Evolutionary conservation across 2,797 vertebrate genomes (phyloP).

Genomic region (Micrastur ruficollis): DNA sequence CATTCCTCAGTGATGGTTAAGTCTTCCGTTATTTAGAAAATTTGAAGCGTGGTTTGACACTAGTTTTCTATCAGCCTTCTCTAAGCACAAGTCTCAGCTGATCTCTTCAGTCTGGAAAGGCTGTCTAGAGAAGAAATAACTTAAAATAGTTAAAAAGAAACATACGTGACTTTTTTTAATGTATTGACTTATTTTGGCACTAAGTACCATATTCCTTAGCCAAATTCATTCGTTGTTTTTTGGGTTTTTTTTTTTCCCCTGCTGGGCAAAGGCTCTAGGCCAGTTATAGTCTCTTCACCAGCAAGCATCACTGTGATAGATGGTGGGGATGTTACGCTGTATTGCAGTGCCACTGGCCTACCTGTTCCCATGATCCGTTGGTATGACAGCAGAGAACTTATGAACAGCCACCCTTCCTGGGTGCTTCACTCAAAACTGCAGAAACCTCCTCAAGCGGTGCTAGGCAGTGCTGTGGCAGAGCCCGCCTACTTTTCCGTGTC

Average conservation of each 20-base stretch:
- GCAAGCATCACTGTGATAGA: conserved; percentile 43
- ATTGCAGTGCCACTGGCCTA: conserved; percentile 74
- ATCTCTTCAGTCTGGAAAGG: not conserved
- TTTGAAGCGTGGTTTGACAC: not conserved
- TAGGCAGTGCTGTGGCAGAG: not conserved
- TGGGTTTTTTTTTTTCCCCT: not conserved
- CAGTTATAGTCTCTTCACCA: conserved; percentile 66
- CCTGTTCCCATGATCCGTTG: conserved; percentile 69
- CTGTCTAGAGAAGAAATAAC: not conserved
- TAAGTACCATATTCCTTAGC: not conserved
- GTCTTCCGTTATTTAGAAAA: not conserved
- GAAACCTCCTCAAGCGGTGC: conserved; percentile 1
- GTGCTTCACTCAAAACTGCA: conserved; percentile 55
- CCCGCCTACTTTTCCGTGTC: conserved; percentile 55
- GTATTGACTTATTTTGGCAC: not conserved
- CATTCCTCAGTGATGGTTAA: not conserved
- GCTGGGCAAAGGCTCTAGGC: conserved; percentile 60
- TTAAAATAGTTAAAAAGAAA: not conserved
- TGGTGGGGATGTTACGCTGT: conserved; percentile 64
- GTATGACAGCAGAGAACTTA: conserved; percentile 68
- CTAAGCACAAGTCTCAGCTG: not conserved
- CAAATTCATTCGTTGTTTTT: not conserved
- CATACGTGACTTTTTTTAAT: not conserved
- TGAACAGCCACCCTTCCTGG: conserved; percentile 56
- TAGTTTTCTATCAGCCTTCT: not conserved